A percentile compares a stretch with the other conserved stretches of the same genome.
Evolutionary conservation across 2,797 vertebrate genomes (phyloP).

Genomic region (Echeneis naucrates): DNA sequence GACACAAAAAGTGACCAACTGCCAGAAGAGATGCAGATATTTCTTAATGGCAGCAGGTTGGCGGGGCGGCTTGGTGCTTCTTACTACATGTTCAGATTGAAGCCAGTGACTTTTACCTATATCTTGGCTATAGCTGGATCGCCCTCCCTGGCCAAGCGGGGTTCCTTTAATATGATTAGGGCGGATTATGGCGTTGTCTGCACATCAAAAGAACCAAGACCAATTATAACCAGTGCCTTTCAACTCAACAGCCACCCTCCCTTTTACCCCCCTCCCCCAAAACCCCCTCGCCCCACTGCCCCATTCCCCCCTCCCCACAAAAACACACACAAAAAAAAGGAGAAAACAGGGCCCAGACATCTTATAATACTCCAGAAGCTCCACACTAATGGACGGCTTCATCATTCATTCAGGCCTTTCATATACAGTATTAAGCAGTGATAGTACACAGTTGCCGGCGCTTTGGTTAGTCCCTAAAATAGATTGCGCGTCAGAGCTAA

Average conservation of each 20-base stretch:
- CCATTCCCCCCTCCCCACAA: conserved; percentile 27
- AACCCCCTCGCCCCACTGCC: too few species aligned
- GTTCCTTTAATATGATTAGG: conserved; percentile 84
- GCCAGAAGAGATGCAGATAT: conserved; percentile 24
- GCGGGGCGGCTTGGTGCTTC: conserved; percentile 37
- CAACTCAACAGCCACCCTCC: conserved; percentile 59
- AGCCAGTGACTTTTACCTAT: conserved; percentile 57
- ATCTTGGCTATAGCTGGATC: conserved; percentile 62
- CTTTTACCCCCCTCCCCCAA: too few species aligned
- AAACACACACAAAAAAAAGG: conserved; percentile 54
- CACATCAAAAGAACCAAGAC: conserved; percentile 85
- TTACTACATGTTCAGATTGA: conserved; percentile 12
- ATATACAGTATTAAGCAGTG: conserved; percentile 67
- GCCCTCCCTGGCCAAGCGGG: conserved; percentile 67
- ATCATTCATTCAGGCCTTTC: conserved; percentile 69
- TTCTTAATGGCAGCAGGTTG: conserved; percentile 38
- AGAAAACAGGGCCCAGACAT: conserved; percentile 47
- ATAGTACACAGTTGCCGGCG: conserved; percentile 59
- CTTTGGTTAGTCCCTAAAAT: conserved; percentile 69
- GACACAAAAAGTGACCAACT: conserved; percentile 8
- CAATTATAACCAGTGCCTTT: conserved; percentile 85
- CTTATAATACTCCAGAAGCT: conserved; percentile 58
- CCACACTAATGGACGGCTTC: conserved; percentile 66
- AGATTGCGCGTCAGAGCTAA: conserved; percentile 71
- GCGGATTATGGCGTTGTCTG: conserved; percentile 80